These are phyloP conservation scores for Rhynchonycteris naso DNA, from an alignment of 2,797 vertebrate genomes.

Conservation along the genomic window DNA sequence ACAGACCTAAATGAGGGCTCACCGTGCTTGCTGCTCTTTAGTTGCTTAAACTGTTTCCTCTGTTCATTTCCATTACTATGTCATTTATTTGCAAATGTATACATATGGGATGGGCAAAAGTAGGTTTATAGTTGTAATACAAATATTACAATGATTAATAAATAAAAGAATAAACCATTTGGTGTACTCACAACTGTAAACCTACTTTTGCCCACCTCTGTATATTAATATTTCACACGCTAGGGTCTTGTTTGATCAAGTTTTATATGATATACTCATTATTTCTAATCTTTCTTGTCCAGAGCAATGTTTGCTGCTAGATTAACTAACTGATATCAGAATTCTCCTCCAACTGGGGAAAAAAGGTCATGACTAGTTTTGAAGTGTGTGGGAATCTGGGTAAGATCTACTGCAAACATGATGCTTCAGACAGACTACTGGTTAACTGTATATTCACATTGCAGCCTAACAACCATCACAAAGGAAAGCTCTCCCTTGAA, in stretches of 20 bases:
- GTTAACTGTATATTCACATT: neutral
- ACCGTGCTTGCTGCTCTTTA: neutral
- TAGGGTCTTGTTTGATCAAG: neutral
- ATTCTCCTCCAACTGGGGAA: neutral
- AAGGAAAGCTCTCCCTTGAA: neutral
- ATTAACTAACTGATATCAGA: slow-evolving; percentile 5
- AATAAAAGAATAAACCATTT: neutral
- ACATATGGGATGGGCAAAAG: neutral
- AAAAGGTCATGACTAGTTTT: neutral
- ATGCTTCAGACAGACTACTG: neutral
- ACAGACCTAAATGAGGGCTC: neutral
- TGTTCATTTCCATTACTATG: neutral
- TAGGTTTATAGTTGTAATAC: neutral
- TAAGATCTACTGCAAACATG: slow-evolving; percentile 20
- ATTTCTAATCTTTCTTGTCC: neutral
- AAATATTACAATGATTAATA: neutral
- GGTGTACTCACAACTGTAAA: neutral
- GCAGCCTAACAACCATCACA: neutral
- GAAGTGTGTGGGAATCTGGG: neutral
- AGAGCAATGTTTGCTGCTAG: slow-evolving; percentile 25
- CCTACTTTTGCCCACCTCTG: neutral
- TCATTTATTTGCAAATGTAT: neutral
- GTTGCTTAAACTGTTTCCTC: neutral
- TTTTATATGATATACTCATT: neutral
- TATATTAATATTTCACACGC: neutral